Conservation (phyloP, 2,113 vertebrate genomes). For the Typhlomys cinereus region DNA sequence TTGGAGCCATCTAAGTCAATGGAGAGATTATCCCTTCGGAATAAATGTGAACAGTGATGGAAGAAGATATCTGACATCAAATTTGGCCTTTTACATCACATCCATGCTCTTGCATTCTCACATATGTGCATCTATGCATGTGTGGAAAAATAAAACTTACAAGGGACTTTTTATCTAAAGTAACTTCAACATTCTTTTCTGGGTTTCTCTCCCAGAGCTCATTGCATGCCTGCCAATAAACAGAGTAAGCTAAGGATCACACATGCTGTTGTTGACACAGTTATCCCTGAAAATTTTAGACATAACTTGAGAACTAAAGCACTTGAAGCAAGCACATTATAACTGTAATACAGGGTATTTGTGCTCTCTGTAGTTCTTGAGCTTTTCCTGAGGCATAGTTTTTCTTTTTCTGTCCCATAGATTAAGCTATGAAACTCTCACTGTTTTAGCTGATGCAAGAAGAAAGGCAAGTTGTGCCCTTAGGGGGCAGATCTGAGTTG, state of each 20-base stretch:
- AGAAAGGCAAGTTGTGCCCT: background rate
- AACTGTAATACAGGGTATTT: background rate
- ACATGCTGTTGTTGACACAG: background rate
- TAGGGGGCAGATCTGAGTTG: too few relatives aligned
- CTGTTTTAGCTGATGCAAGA: background rate
- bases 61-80: too few relatives aligned
- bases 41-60: too few relatives aligned
- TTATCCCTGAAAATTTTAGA: background rate
- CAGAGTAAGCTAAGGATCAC: too few relatives aligned
- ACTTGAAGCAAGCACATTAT: accelerated
- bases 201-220: background rate
- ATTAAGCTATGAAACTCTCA: background rate
- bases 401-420: background rate
- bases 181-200: background rate
- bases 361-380: background rate
- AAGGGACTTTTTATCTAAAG: background rate
- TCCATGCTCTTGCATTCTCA: too few relatives aligned
- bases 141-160: too few relatives aligned
- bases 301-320: background rate
- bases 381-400: background rate
- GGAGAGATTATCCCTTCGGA: too few relatives aligned
- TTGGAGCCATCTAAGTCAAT: too few relatives aligned
- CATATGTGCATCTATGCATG: too few relatives aligned
- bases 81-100: too few relatives aligned
- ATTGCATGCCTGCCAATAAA: background rate